A percentile compares a stretch with the other conserved stretches of the same genome.
These are phyloP conservation scores for Megalonaias nervosa DNA, from an alignment of 1,140 invertebrate species.

Conservation along the genomic window DNA sequence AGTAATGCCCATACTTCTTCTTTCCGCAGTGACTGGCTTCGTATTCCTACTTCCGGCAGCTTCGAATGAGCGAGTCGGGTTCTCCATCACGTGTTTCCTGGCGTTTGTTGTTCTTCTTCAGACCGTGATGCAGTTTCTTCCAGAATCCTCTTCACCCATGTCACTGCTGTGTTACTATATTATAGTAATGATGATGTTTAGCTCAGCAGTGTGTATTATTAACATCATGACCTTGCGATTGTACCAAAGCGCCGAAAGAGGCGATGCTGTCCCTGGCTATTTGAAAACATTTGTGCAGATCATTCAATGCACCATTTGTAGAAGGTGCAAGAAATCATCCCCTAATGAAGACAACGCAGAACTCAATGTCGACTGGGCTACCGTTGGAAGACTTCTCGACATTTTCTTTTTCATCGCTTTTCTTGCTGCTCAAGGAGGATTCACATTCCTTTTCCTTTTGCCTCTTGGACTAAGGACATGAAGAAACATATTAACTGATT, in stretches of 20 bases:
- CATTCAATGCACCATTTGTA: slow-evolving; percentile 18
- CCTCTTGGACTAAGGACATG: slow-evolving; percentile 1
- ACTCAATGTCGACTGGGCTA: slow-evolving; percentile 19
- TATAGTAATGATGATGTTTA: slow-evolving; percentile 33
- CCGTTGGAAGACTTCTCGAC: slow-evolving; percentile 21
- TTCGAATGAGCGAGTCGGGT: slow-evolving; percentile 26
- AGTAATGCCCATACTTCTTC: slow-evolving; percentile 22
- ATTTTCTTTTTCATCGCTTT: slow-evolving; percentile 31
- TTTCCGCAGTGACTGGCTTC: slow-evolving; percentile 23
- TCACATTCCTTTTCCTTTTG: slow-evolving; percentile 25
- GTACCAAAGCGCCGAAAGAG: slow-evolving; percentile 23
- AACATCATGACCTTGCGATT: slow-evolving; percentile 20
- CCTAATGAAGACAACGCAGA: background rate
- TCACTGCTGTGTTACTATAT: slow-evolving; percentile 26
- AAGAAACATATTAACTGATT: too few relatives aligned
- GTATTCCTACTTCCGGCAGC: slow-evolving; percentile 27
- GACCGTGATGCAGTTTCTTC: slow-evolving; percentile 36
- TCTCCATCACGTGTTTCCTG: slow-evolving; percentile 37
- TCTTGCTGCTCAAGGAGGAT: slow-evolving; percentile 5
- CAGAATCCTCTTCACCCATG: slow-evolving; percentile 27
- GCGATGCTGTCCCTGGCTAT: slow-evolving; percentile 20
- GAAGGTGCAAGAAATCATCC: background rate
- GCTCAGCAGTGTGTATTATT: slow-evolving; percentile 20
- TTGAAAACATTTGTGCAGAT: slow-evolving; percentile 19
- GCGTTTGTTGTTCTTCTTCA: slow-evolving; percentile 32